Conservation (phyloP, 2,888 invertebrate species). For the Candidula unifasciata region DNA sequence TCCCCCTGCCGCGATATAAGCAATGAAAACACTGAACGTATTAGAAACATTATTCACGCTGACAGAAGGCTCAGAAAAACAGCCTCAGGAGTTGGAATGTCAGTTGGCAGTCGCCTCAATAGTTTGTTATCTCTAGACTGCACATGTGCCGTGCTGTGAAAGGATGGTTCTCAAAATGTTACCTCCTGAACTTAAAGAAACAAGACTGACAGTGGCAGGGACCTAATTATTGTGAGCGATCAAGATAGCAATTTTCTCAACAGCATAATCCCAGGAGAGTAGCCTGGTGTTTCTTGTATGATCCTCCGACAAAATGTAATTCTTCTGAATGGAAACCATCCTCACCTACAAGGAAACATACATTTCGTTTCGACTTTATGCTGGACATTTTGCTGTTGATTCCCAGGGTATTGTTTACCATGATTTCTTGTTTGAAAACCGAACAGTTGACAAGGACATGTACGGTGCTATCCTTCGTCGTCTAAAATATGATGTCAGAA, state of each 20-base stretch:
- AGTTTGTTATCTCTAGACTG: background rate
- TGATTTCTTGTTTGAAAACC: background rate
- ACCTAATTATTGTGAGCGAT: background rate
- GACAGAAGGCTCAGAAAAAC: background rate
- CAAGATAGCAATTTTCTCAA: no score
- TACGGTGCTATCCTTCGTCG: slow-evolving; percentile 1
- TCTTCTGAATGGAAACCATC: no score
- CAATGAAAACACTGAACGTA: no score
- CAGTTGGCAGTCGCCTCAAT: background rate
- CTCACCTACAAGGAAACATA: no score
- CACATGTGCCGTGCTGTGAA: background rate
- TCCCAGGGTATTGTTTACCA: slow-evolving; percentile 10
- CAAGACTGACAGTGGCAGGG: background rate
- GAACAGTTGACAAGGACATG: slow-evolving; percentile 3
- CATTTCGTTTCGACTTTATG: no score
- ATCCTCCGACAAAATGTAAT: background rate
- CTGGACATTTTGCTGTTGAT: background rate
- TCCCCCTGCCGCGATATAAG: no score
- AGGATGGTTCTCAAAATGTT: slow-evolving; percentile 1
- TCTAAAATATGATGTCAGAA: background rate
- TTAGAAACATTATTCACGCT: background rate
- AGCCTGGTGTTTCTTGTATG: background rate
- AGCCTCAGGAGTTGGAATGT: no score
- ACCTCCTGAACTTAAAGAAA: background rate
- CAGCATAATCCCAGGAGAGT: background rate